A percentile compares a stretch with the other conserved stretches of the same genome.
Evolutionary conservation across 2,888 invertebrate genomes (phyloP).

Genomic region (Acheta domesticus): DNA sequence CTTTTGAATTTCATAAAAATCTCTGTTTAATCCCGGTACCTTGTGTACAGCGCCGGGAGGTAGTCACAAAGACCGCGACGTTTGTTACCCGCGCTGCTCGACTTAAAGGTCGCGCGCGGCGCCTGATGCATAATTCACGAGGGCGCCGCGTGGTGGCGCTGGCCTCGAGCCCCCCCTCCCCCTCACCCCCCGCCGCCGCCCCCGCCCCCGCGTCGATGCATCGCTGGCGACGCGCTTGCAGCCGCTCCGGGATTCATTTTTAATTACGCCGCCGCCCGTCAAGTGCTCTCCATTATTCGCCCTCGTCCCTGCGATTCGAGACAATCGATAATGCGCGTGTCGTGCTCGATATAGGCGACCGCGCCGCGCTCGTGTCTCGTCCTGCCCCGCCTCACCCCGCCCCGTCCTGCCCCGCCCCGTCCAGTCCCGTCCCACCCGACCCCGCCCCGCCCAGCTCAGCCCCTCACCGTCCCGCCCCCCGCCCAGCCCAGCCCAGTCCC

Average conservation of each 20-base stretch:
- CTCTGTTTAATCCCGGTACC: conserved; percentile 9
- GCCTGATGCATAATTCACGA: conserved; percentile 1
- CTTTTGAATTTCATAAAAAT: conserved; percentile 9
- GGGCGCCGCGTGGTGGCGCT: neutral
- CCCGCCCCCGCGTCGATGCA: neutral
- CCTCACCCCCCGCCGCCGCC: neutral
- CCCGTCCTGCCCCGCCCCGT: no score
- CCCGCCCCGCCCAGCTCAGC: no score
- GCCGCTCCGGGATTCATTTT: neutral
- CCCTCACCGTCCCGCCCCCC: no score
- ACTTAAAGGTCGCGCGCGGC: conserved; percentile 1
- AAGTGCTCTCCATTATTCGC: no score
- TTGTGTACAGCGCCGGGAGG: neutral
- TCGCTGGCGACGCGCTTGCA: neutral
- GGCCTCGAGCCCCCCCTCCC: neutral
- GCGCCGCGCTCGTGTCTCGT: no score
- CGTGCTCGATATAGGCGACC: no score
- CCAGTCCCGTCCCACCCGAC: no score
- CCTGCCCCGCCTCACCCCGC: no score
- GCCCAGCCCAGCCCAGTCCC: no score
- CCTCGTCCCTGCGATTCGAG: neutral
- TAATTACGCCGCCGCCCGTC: neutral
- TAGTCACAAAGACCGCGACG: conserved; percentile 18
- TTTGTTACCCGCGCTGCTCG: neutral
- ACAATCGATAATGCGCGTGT: neutral